phyloP scores from a whole-genome alignment of 2,797 vertebrate genomes.

The Pteronotus mesoamericanus region DNA sequence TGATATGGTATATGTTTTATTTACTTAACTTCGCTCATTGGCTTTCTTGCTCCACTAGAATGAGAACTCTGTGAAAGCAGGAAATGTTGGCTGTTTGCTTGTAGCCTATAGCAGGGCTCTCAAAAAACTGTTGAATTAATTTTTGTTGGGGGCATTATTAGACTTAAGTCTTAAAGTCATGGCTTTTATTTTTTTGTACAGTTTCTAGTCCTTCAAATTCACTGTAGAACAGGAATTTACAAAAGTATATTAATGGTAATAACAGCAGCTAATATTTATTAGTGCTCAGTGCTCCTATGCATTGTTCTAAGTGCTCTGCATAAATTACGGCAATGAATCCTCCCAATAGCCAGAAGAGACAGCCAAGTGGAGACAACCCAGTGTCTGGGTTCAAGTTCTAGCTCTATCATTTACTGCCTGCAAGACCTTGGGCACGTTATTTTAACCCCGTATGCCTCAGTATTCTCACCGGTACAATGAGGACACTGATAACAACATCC shows the following conservation, averaged over 20 bases:
- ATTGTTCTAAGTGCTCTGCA: not conserved
- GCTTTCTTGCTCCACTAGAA: not conserved
- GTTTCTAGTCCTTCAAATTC: constrained; percentile 7
- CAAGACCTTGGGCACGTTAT: not conserved
- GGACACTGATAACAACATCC: not conserved
- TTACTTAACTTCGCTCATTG: not conserved
- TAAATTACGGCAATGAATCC: not conserved
- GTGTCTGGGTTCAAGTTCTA: not conserved
- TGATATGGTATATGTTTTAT: not conserved
- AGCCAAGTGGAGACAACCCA: not conserved
- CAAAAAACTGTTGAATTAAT: not conserved
- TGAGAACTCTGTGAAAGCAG: not conserved
- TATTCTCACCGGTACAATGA: not conserved
- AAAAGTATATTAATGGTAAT: not conserved
- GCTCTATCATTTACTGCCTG: not conserved
- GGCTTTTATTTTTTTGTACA: not conserved
- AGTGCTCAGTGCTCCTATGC: not conserved
- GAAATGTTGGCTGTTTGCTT: not conserved
- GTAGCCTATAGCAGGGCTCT: not conserved
- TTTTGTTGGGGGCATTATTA: not conserved
- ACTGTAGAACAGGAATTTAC: not conserved
- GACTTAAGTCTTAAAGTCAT: not conserved
- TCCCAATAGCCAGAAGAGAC: not conserved
- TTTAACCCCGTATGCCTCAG: not conserved
- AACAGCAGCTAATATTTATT: not conserved